Evolutionary conservation across 2,113 vertebrate genomes (phyloP).

Genomic region (Chloropsis cyanopogon): DNA sequence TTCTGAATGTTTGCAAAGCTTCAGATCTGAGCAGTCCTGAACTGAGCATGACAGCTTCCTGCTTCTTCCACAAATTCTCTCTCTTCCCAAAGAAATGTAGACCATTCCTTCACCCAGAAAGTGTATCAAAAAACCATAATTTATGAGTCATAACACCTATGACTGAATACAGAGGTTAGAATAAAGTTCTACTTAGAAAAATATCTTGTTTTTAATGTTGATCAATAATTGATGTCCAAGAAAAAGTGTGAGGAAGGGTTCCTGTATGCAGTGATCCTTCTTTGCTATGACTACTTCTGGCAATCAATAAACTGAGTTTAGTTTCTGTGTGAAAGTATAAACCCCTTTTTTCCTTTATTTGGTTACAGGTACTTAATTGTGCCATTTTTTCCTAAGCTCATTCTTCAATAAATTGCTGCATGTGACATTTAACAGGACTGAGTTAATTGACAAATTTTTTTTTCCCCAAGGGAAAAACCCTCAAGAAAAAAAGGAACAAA

Average conservation of each 20-base stretch:
- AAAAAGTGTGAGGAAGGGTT: neutral
- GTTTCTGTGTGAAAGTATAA: neutral
- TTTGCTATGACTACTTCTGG: neutral
- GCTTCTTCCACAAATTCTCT: neutral
- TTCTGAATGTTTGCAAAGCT: neutral
- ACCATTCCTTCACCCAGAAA: neutral
- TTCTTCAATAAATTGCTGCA: neutral
- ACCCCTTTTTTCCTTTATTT: neutral
- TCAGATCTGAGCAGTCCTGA: neutral
- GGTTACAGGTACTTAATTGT: neutral
- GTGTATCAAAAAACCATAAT: neutral
- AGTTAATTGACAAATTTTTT: neutral
- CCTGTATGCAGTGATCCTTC: neutral
- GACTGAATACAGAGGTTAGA: neutral
- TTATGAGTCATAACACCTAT: neutral
- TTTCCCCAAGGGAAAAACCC: neutral
- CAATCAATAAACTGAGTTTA: neutral
- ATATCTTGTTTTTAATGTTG: neutral
- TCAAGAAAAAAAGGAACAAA: neutral
- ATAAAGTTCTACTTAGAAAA: neutral
- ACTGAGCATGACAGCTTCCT: neutral
- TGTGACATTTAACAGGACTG: neutral
- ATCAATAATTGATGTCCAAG: neutral
- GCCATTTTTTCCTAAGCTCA: neutral
- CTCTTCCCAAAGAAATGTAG: neutral